phyloP scores from a whole-genome alignment of 2,888 invertebrate genomes.

The Leptarthrus brevirostris region DNA sequence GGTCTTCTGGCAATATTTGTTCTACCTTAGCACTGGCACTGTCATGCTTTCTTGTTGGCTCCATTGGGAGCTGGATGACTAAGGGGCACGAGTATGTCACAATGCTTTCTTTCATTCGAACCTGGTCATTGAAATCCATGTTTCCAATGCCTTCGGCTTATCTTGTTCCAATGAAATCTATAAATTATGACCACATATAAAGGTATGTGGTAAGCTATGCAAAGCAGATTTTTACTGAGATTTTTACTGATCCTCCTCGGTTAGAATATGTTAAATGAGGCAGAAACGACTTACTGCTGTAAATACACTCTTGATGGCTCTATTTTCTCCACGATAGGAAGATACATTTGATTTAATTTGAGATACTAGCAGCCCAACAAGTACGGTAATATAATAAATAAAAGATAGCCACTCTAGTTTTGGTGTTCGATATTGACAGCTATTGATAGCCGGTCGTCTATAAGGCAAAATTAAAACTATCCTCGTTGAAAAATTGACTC shows the following conservation, averaged over 20 bases:
- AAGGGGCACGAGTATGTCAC: constrained; percentile 2
- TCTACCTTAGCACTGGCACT: background rate
- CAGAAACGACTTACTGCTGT: constrained; percentile 11
- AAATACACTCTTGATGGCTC: constrained; percentile 5
- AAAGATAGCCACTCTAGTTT: background rate
- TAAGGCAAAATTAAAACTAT: background rate
- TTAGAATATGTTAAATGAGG: background rate
- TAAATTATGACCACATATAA: constrained; percentile 7
- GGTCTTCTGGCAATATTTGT: constrained; percentile 4
- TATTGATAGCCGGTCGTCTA: background rate
- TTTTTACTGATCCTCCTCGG: background rate
- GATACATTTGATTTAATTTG: constrained; percentile 15
- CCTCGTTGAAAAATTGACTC: background rate
- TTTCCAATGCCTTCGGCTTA: background rate
- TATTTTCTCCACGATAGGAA: background rate
- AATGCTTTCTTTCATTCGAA: constrained; percentile 11
- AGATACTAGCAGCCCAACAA: background rate
- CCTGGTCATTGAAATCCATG: background rate
- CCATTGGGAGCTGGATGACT: background rate
- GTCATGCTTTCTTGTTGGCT: background rate
- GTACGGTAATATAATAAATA: constrained; percentile 11
- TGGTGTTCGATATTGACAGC: background rate
- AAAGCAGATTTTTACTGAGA: background rate
- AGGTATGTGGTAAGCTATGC: constrained; percentile 5
- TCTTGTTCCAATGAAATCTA: constrained; percentile 15